Evolutionary conservation across 2,888 invertebrate species (phyloP).

Genomic region (Torymus texanus): DNA sequence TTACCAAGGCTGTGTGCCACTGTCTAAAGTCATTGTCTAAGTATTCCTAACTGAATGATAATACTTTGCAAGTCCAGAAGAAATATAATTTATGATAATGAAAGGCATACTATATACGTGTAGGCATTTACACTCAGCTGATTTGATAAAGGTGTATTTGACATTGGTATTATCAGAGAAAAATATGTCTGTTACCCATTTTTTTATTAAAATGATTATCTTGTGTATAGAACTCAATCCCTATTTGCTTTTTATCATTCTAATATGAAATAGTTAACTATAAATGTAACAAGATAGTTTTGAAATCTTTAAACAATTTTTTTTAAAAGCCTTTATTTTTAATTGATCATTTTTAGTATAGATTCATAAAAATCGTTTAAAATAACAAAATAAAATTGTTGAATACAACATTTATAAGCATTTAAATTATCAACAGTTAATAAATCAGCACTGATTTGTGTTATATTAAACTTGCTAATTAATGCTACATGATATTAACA

Average conservation of each 20-base stretch:
- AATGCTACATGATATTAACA: neutral
- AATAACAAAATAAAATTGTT: neutral
- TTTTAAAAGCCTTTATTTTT: neutral
- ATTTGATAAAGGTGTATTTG: slow-evolving; percentile 20
- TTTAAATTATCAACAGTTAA: neutral
- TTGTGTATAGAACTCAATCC: no score
- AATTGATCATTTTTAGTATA: neutral
- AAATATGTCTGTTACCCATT: slow-evolving; percentile 10
- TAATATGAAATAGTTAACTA: no score
- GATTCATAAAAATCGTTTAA: neutral
- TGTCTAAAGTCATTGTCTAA: slow-evolving; percentile 41
- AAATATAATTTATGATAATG: slow-evolving; percentile 39
- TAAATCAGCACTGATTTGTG: slow-evolving; percentile 23
- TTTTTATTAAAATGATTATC: no score
- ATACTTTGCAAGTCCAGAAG: slow-evolving; percentile 24
- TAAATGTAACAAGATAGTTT: no score
- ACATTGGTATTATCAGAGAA: neutral
- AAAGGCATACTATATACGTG: slow-evolving; percentile 4
- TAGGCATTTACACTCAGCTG: slow-evolving; percentile 13
- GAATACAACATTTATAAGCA: neutral
- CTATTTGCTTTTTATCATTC: no score
- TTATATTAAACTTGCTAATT: slow-evolving; percentile 2
- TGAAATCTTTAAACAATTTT: no score
- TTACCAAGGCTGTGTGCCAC: slow-evolving; percentile 37
- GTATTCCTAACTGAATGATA: slow-evolving; percentile 25